A percentile compares a stretch with the other conserved stretches of the same genome.
Evolutionary conservation across 2,888 invertebrate species (phyloP).

Genomic region (Zaprionus obscuricornis): DNA sequence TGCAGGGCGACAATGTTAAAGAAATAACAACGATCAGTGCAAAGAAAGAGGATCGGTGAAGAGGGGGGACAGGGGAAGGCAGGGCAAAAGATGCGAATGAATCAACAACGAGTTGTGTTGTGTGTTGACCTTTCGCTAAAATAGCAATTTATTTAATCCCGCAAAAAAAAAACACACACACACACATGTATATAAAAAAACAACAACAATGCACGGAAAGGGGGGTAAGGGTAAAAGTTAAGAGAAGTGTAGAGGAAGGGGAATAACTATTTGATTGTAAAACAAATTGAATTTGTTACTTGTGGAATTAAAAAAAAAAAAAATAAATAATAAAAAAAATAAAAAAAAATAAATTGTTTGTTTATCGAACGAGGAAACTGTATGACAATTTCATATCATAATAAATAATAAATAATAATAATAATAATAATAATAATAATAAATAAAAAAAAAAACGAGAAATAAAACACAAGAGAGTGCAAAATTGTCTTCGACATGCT

Average conservation of each 20-base stretch:
- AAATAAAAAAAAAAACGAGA: background rate
- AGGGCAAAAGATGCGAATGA: slow-evolving; percentile 46
- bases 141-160: slow-evolving; percentile 45
- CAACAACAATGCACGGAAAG: background rate
- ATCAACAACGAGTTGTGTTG: slow-evolving; percentile 48
- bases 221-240: background rate
- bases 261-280: slow-evolving; percentile 37
- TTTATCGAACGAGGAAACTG: slow-evolving; percentile 52
- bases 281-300: slow-evolving; percentile 34
- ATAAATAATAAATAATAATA: slow-evolving; percentile 3
- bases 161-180: slow-evolving; percentile 8
- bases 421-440: slow-evolving; percentile 2
- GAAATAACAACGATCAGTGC: background rate
- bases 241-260: background rate
- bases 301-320: slow-evolving; percentile 25
- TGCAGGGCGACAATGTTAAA: no score
- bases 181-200: background rate
- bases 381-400: slow-evolving; percentile 18
- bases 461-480: background rate
- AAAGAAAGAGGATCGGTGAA: background rate
- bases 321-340: no score
- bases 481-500: no score
- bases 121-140: slow-evolving; percentile 49
- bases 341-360: no score
- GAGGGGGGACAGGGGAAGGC: background rate